Conservation (phyloP, 2,113 vertebrate genomes). For the Promerops cafer region DNA sequence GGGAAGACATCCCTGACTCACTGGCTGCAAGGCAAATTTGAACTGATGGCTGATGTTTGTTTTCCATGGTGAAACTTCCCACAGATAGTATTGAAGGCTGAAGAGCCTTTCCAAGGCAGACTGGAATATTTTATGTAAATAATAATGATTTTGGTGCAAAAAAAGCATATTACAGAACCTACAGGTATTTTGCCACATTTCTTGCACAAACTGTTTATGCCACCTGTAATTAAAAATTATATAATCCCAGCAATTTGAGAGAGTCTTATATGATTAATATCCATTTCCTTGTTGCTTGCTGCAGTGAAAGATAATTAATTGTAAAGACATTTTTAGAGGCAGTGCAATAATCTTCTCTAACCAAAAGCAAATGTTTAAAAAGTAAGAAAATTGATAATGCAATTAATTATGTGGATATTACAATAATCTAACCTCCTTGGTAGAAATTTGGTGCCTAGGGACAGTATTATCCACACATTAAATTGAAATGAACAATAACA, state of each 20-base stretch:
- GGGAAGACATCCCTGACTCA: background rate
- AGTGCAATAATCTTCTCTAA: background rate
- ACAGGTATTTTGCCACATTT: background rate
- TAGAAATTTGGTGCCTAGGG: constrained; percentile 42
- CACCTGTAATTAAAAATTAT: constrained; percentile 25
- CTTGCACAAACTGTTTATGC: background rate
- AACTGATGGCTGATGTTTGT: background rate
- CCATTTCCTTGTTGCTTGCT: constrained; percentile 21
- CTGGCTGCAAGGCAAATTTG: background rate
- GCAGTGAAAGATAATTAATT: constrained; percentile 29
- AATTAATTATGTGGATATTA: constrained; percentile 53
- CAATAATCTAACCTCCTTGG: constrained; percentile 32
- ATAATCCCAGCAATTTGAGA: constrained; percentile 1
- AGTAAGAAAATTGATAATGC: constrained; percentile 42
- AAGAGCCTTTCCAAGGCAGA: constrained; percentile 24
- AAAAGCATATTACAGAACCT: background rate
- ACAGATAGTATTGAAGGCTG: background rate
- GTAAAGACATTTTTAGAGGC: constrained; percentile 18
- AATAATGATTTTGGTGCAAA: background rate
- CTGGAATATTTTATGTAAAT: background rate
- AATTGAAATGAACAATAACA: constrained; percentile 17
- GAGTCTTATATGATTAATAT: background rate
- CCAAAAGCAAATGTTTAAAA: constrained; percentile 53
- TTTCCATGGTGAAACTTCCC: background rate
- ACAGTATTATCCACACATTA: constrained; percentile 46